Conservation (phyloP, 1,140 invertebrate species). For the Drosophila kurseongensis region DNA sequence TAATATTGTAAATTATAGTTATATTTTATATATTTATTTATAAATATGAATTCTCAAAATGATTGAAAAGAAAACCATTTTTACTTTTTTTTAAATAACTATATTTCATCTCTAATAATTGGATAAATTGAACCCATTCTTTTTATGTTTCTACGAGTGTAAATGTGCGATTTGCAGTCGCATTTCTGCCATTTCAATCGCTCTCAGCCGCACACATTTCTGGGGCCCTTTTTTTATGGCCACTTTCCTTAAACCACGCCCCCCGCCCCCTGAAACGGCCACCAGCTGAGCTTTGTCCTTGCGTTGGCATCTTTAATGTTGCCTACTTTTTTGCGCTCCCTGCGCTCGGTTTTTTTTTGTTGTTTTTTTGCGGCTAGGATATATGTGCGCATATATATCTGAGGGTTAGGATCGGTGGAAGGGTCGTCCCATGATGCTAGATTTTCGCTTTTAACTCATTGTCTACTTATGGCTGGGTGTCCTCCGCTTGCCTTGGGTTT, state of each 20-base stretch:
- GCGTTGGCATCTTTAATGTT: slow-evolving; percentile 60
- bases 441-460: slow-evolving; percentile 72
- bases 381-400: slow-evolving; percentile 5
- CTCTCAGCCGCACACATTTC: slow-evolving; percentile 15
- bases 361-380: slow-evolving; percentile 1
- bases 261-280: neutral
- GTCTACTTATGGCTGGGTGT: slow-evolving; percentile 64
- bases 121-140: too few species aligned
- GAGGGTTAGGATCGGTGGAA: slow-evolving; percentile 1
- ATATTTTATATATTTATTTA: too few species aligned
- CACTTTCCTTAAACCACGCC: slow-evolving; percentile 35
- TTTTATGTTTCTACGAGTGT: slow-evolving; percentile 16
- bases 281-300: slow-evolving; percentile 52
- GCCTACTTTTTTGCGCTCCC: slow-evolving; percentile 50
- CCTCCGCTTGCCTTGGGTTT: slow-evolving; percentile 49
- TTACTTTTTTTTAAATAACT: too few species aligned
- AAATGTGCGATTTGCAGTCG: slow-evolving; percentile 29
- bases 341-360: slow-evolving; percentile 3
- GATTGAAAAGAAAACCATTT: too few species aligned
- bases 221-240: slow-evolving; percentile 34
- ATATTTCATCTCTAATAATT: too few species aligned
- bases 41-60: too few species aligned
- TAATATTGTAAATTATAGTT: too few species aligned
- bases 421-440: slow-evolving; percentile 16
- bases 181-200: slow-evolving; percentile 35